phyloP scores from a whole-genome alignment of 2,113 vertebrate genomes.

The Hippoglossus stenolepis region DNA sequence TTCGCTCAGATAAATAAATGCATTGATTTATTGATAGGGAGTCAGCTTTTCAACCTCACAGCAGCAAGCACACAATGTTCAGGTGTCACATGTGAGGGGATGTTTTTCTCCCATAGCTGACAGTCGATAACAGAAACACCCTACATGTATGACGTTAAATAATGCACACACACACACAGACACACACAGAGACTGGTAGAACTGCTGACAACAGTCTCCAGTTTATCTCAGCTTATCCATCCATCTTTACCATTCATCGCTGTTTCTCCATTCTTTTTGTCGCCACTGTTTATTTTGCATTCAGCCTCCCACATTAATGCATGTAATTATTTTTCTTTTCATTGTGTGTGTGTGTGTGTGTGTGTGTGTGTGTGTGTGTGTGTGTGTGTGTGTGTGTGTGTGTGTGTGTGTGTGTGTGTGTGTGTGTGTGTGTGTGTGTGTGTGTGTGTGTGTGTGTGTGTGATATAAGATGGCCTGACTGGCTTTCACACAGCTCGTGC shows the following conservation, averaged over 20 bases:
- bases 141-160: background rate
- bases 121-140: background rate
- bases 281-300: background rate
- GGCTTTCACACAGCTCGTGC: too few relatives aligned
- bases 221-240: background rate
- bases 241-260: background rate
- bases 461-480: too few relatives aligned
- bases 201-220: background rate
- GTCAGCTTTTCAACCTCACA: background rate
- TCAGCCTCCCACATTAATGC: background rate
- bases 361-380: too few relatives aligned
- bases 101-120: background rate
- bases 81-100: conserved; percentile 2
- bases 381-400: too few relatives aligned
- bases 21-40: conserved; percentile 36
- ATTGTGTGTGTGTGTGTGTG: conserved; percentile 6
- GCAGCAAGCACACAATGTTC: background rate
- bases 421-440: background rate
- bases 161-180: background rate
- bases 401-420: background rate
- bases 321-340: background rate
- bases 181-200: background rate
- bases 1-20: conserved; percentile 40
- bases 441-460: too few relatives aligned
- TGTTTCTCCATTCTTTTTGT: background rate